Evolutionary conservation across 2,797 vertebrate species (phyloP).

Genomic region (Adrianichthys oophorus): DNA sequence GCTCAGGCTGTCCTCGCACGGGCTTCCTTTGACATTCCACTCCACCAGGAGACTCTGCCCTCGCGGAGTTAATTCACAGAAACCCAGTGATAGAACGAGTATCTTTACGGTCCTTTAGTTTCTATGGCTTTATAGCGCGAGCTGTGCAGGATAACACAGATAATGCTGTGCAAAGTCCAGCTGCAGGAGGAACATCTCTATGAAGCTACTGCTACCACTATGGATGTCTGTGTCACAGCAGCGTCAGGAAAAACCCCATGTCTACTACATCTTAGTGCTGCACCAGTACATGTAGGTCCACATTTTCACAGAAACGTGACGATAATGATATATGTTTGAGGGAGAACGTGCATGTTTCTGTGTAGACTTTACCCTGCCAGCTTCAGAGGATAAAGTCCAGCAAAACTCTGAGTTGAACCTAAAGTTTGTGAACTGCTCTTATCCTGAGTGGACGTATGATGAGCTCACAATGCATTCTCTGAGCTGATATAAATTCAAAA

Average conservation of each 20-base stretch:
- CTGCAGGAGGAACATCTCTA: too few relatives aligned
- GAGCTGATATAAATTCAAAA: not conserved
- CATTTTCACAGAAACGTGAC: not conserved
- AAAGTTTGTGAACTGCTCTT: not conserved
- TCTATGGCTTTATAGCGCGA: too few relatives aligned
- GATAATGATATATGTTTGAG: not conserved
- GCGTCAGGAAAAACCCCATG: too few relatives aligned
- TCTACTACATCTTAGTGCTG: not conserved
- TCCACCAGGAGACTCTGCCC: not conserved
- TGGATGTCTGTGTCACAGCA: too few relatives aligned
- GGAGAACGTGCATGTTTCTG: not conserved
- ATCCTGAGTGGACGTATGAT: not conserved
- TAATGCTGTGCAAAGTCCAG: too few relatives aligned
- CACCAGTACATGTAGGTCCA: not conserved
- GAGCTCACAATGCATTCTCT: not conserved
- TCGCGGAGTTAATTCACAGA: too few relatives aligned
- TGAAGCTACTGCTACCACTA: too few relatives aligned
- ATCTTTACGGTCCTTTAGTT: too few relatives aligned
- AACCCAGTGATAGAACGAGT: too few relatives aligned
- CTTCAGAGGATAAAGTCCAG: conserved; percentile 3
- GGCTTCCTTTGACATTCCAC: conserved; percentile 38
- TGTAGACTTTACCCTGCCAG: not conserved
- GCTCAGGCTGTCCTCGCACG: conserved; percentile 53
- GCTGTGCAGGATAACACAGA: too few relatives aligned
- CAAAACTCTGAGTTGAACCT: not conserved